phyloP scores from a whole-genome alignment of 2,113 vertebrate genomes.

The Odobenus rosmarus region DNA sequence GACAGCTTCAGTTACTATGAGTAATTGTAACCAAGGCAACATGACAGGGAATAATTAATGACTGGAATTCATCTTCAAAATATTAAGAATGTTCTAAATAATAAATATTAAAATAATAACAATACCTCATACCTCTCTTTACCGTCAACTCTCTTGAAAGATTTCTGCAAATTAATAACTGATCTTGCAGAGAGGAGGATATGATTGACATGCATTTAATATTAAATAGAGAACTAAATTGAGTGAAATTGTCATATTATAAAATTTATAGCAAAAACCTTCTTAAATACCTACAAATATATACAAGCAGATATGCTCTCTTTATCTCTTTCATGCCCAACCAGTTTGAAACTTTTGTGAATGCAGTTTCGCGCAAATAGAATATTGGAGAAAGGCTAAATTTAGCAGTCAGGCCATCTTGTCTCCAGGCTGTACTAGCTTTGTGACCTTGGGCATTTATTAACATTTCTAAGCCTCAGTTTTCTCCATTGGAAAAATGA shows the following conservation, averaged over 20 bases:
- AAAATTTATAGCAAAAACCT: slow-evolving; percentile 11
- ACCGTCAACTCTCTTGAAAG: slow-evolving; percentile 4
- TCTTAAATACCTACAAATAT: not conserved
- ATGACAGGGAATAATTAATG: slow-evolving; percentile 75
- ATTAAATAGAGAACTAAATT: slow-evolving; percentile 42
- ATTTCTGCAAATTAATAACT: slow-evolving; percentile 55
- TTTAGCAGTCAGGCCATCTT: not conserved
- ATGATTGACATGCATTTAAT: slow-evolving; percentile 22
- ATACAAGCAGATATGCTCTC: not conserved
- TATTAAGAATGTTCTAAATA: slow-evolving; percentile 65
- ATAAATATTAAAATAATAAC: slow-evolving; percentile 71
- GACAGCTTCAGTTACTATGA: slow-evolving; percentile 74
- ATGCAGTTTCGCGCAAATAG: not conserved
- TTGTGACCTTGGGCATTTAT: not conserved
- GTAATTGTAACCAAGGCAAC: slow-evolving; percentile 81
- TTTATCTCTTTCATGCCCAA: not conserved
- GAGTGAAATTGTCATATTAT: not conserved
- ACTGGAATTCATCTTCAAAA: slow-evolving; percentile 72
- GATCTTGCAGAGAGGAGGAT: not conserved
- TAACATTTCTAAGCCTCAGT: not conserved
- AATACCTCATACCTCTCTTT: not conserved
- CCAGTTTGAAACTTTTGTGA: not conserved
- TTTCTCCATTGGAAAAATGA: not conserved
- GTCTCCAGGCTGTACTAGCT: not conserved
- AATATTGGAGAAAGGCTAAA: not conserved